Base-by-base conservation (phyloP, 2,797 vertebrate genomes). In the Thunnus albacares region DNA sequence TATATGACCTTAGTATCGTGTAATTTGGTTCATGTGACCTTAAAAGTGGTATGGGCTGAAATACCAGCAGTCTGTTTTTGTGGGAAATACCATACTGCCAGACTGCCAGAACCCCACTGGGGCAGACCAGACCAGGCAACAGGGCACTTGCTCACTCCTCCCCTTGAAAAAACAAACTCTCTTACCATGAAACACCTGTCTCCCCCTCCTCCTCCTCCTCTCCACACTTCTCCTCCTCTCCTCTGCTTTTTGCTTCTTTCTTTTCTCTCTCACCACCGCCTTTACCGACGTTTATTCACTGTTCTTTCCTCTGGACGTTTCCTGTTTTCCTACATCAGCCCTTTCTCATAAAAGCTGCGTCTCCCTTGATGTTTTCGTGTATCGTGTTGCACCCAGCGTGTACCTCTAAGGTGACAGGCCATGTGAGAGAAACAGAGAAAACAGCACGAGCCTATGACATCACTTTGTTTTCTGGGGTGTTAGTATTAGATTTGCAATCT, bases 121-220 rank as follows among this genome's bases (percentile, higher is more conserved):
- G 73, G 56, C 47, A 49, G 83, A 79, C 52, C 83, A 84, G 77
- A 83, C 45, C 75, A 69, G 75, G 83, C 84, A 85, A 79, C 67
- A 18, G 81, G 86, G 84, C 68, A 77, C 84, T 84, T 51, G 51
- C 77, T 82, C 88, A 84, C 90, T 89, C 91, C 91, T 88, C 91
- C 92, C 83, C 64, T 88, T 91, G 75, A 82, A 86, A 92, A 89
- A 94, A 93, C 90, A 94, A 94, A 92, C 88, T 80, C 30, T 72
- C 61, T 82, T 83, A 84, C 87, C 80, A 78, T 73, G 75, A 91
- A 90, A 87, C 93, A 93, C 93, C 90, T 92, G 91, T 82, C 70
- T 15, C 22, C 73, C 47, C 56, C 66, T 45, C 51, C 45, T 24
- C 24, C 45, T 24, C 24, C 24, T 20, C 15, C 57, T n/a, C 58